phyloP scores from a whole-genome alignment of 2,797 vertebrate species.

The Lutra lutra region DNA sequence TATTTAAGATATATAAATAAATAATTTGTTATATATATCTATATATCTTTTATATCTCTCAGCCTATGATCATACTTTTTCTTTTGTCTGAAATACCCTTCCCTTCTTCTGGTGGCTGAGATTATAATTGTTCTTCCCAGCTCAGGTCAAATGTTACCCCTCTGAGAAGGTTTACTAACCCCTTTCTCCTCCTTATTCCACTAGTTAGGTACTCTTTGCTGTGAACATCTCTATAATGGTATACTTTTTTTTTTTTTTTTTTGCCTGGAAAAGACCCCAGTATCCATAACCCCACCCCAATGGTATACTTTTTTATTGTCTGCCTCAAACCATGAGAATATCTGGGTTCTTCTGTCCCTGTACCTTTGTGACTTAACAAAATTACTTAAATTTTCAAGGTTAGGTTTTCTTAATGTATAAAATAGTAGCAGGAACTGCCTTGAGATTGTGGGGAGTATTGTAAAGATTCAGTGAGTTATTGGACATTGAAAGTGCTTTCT shows the following conservation, averaged over 20 bases:
- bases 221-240: neutral
- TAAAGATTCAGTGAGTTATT: neutral
- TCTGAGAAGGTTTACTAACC: neutral
- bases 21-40: too few species aligned
- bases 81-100: neutral
- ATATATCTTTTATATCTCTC: neutral
- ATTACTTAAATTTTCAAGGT: neutral
- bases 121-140: constrained; percentile 47
- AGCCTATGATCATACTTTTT: neutral
- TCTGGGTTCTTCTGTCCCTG: neutral
- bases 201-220: neutral
- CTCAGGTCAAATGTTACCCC: neutral
- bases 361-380: neutral
- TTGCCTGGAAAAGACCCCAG: too few species aligned
- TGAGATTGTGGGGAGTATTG: neutral
- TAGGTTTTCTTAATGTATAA: constrained; percentile 10
- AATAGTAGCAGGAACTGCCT: neutral
- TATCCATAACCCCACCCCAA: too few species aligned
- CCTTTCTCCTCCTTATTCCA: neutral
- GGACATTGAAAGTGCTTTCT: constrained; percentile 16
- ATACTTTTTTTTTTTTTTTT: too few species aligned
- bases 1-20: too few species aligned
- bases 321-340: constrained; percentile 15
- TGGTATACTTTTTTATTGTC: constrained; percentile 45
- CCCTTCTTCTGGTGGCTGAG: constrained; percentile 4